Percentiles rank a stretch among this genome's conserved stretches.
Conservation (phyloP, 64 coral and sea anemone genomes). For the Cladopsammia gracilis region DNA sequence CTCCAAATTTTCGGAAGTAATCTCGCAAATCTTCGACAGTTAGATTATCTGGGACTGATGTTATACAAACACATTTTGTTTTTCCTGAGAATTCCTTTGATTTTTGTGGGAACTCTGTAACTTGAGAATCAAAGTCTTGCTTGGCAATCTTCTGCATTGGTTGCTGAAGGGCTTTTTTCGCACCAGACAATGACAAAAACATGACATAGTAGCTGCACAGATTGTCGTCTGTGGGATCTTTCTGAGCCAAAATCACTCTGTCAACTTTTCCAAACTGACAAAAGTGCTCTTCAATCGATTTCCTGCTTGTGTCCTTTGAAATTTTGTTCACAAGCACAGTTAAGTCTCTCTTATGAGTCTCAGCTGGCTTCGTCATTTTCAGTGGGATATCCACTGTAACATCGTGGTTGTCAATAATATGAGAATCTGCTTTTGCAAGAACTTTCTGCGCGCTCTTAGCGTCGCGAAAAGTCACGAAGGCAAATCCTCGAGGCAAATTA, state of each 20-base stretch:
- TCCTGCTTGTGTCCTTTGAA: not conserved
- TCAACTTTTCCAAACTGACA: conserved; percentile 26
- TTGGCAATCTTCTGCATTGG: not conserved
- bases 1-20: not conserved
- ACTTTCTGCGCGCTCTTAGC: not conserved
- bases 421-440: not conserved
- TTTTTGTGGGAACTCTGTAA: not conserved
- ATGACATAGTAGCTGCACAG: not conserved
- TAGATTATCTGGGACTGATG: not conserved
- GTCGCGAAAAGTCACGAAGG: not conserved
- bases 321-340: conserved; percentile 15
- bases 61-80: not conserved
- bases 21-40: not conserved
- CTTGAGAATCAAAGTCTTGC: conserved; percentile 3
- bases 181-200: not conserved
- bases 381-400: not conserved
- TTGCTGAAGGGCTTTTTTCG: not conserved
- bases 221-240: not conserved
- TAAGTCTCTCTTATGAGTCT: not conserved
- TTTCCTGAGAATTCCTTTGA: not conserved
- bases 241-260: not conserved
- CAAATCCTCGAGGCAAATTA: not conserved
- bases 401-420: not conserved
- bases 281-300: not conserved
- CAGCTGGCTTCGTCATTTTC: not conserved